A percentile compares a stretch with the other conserved stretches of the same genome.
Conservation (phyloP, 2,797 vertebrate genomes). For the Hyperoplus lanceolatus region DNA sequence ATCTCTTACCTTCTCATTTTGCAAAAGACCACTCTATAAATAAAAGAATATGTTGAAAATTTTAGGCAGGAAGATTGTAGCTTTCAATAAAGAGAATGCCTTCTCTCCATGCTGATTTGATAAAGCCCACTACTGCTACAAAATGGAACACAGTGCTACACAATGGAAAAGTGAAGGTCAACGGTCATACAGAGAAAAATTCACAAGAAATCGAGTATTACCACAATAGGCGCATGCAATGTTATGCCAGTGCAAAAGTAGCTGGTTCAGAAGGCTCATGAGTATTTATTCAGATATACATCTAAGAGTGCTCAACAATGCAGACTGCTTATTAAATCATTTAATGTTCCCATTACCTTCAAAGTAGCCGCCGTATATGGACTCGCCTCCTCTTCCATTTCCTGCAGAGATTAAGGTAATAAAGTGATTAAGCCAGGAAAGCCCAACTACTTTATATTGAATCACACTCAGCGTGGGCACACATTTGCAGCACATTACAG, state of each 20-base stretch:
- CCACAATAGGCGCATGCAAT: constrained; percentile 88
- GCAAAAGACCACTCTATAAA: constrained; percentile 99
- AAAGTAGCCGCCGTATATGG: constrained; percentile 98
- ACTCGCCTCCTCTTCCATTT: constrained; percentile 99
- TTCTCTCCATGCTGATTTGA: constrained; percentile 99
- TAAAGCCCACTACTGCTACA: constrained; percentile 72
- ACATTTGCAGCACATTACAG: background rate
- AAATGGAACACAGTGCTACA: constrained; percentile 65
- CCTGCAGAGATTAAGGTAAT: constrained; percentile 79
- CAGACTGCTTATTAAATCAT: constrained; percentile 24
- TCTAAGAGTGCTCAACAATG: constrained; percentile 25
- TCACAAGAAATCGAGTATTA: constrained; percentile 84
- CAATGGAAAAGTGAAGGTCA: constrained; percentile 66
- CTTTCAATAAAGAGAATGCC: constrained; percentile 97
- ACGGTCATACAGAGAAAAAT: constrained; percentile 38
- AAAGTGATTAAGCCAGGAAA: constrained; percentile 2
- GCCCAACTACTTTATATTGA: background rate
- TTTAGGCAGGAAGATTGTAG: constrained; percentile 99
- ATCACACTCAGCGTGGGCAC: background rate
- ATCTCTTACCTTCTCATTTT: constrained; percentile 99
- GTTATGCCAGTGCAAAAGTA: constrained; percentile 90
- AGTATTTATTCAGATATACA: constrained; percentile 26
- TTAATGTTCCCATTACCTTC: constrained; percentile 91
- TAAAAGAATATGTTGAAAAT: constrained; percentile 99
- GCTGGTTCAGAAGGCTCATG: constrained; percentile 40